Conservation (phyloP, 2,888 invertebrate genomes). For the Merodon equestris region DNA sequence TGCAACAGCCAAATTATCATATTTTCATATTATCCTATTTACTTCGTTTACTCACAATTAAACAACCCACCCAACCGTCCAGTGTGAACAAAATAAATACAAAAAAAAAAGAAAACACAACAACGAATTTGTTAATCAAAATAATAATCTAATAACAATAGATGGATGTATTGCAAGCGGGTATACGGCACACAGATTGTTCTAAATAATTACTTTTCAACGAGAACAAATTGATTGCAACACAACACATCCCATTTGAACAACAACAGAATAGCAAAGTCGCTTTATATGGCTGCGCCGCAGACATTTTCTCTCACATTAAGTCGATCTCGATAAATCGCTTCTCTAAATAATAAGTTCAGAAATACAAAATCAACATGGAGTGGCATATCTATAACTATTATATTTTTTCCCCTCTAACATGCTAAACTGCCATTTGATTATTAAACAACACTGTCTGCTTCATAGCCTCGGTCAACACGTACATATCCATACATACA, state of each 20-base stretch:
- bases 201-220: slow-evolving; percentile 38
- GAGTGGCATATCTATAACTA: no score
- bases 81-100: slow-evolving; percentile 58
- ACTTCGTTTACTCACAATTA: slow-evolving; percentile 50
- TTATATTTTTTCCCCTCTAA: slow-evolving; percentile 8
- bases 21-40: slow-evolving; percentile 55
- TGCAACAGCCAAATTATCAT: slow-evolving; percentile 56
- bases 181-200: slow-evolving; percentile 17
- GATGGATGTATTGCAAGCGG: not conserved
- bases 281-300: no score
- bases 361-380: not conserved
- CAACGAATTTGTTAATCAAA: slow-evolving; percentile 48
- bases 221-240: slow-evolving; percentile 54
- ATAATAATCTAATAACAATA: slow-evolving; percentile 24
- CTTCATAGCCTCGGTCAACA: slow-evolving; percentile 35
- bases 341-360: slow-evolving; percentile 61
- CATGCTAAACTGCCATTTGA: slow-evolving; percentile 61
- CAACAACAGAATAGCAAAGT: not conserved
- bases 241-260: not conserved
- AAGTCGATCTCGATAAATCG: slow-evolving; percentile 52
- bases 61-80: slow-evolving; percentile 51
- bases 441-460: slow-evolving; percentile 58
- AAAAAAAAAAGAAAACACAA: slow-evolving; percentile 1
- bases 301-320: slow-evolving; percentile 17
- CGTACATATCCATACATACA: not conserved